These are phyloP conservation scores for Cygnus atratus DNA, from an alignment of 2,113 vertebrate species.

Conservation along the genomic window DNA sequence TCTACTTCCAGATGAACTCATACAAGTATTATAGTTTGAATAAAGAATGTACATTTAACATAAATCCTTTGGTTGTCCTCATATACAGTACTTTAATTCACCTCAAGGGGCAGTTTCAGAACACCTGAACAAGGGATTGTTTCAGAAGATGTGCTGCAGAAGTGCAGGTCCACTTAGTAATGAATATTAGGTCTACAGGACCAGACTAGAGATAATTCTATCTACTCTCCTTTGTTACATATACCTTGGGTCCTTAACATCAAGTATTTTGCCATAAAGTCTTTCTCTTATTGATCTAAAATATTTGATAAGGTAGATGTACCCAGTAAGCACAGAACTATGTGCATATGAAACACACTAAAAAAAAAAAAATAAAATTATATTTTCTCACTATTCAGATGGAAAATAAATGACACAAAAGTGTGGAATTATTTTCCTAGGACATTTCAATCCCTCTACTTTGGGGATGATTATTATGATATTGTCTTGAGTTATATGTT, in stretches of 20 bases:
- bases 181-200: neutral
- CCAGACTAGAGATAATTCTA: neutral
- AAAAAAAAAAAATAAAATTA: neutral
- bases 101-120: neutral
- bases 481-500: neutral
- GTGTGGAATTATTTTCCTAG: neutral
- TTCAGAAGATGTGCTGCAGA: neutral
- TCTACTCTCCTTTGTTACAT: neutral
- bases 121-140: neutral
- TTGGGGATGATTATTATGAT: neutral
- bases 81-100: neutral
- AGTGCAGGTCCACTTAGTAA: neutral
- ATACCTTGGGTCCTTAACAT: neutral
- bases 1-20: neutral
- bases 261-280: neutral
- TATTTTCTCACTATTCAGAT: neutral
- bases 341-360: neutral
- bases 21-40: neutral
- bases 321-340: neutral
- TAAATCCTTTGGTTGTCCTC: neutral
- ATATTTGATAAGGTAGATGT: neutral
- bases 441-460: neutral
- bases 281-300: neutral
- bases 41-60: neutral
- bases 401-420: neutral